Percentiles rank a stretch among this genome's conserved stretches.
Conservation (phyloP, 2,888 invertebrate genomes). For the Scaptomyza reducta region DNA sequence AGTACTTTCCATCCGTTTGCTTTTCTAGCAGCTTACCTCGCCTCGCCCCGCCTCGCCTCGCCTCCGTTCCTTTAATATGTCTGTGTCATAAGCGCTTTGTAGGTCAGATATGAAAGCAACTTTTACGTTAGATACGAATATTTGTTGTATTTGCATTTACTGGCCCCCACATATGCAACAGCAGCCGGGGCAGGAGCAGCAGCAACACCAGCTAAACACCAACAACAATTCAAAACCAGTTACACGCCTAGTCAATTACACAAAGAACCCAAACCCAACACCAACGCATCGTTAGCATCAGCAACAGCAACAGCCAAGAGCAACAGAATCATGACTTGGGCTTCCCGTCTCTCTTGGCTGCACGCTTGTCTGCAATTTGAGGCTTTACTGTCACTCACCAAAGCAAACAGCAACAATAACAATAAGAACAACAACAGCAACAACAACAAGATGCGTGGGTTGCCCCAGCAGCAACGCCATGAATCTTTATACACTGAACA, state of each 20-base stretch:
- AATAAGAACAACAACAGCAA: constrained; percentile 20
- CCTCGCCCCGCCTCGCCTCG: too few relatives aligned
- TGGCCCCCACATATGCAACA: constrained; percentile 37
- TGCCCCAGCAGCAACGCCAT: background rate
- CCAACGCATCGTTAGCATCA: constrained; percentile 66
- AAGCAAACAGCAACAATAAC: constrained; percentile 23
- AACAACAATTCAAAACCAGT: constrained; percentile 69
- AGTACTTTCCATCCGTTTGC: constrained; percentile 41
- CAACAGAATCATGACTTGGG: constrained; percentile 17
- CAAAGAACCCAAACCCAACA: constrained; percentile 61
- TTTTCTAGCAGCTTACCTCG: constrained; percentile 25
- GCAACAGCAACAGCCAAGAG: constrained; percentile 6
- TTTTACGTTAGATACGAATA: constrained; percentile 23
- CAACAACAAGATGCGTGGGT: constrained; percentile 48
- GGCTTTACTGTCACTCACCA: constrained; percentile 69
- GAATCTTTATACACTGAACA: background rate
- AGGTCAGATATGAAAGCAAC: constrained; percentile 61
- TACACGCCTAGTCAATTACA: constrained; percentile 76
- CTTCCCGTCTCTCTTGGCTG: constrained; percentile 11
- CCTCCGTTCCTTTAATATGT: background rate
- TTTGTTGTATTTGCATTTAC: constrained; percentile 44
- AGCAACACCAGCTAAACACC: constrained; percentile 29
- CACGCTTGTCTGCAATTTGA: constrained; percentile 70
- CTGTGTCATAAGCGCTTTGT: constrained; percentile 34
- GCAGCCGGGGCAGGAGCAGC: constrained; percentile 24